phyloP scores from a whole-genome alignment of 2,888 invertebrate genomes.

The Drosophila setosimentum region DNA sequence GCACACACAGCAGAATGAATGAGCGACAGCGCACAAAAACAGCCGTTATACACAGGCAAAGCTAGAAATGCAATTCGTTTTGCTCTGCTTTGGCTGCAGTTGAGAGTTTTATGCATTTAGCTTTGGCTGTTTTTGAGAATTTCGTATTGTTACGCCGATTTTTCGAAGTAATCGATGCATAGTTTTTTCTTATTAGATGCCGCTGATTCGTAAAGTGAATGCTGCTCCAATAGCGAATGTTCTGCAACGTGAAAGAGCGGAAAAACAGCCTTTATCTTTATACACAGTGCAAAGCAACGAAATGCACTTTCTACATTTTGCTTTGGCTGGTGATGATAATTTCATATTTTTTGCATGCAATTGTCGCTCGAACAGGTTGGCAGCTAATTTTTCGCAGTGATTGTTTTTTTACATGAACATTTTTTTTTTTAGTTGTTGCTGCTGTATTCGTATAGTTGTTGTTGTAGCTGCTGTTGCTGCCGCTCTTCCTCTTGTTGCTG shows the following conservation, averaged over 20 bases:
- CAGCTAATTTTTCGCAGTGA: background rate
- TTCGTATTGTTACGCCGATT: background rate
- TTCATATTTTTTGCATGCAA: background rate
- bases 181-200: background rate
- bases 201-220: background rate
- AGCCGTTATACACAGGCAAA: background rate
- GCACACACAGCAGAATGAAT: background rate
- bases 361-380: background rate
- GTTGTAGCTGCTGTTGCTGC: conserved; percentile 2
- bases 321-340: background rate
- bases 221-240: background rate
- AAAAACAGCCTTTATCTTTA: background rate
- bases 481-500: conserved; percentile 3
- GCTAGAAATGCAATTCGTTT: background rate
- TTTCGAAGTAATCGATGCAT: background rate
- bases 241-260: background rate
- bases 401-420: background rate
- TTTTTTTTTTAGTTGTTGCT: conserved; percentile 4
- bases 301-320: background rate
- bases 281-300: background rate
- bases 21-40: background rate
- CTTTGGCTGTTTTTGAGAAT: background rate
- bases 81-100: background rate
- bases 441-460: conserved; percentile 18
- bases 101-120: background rate